Evolutionary conservation across 2,888 invertebrate species (phyloP).

Genomic region (Parochlus steinenii): DNA sequence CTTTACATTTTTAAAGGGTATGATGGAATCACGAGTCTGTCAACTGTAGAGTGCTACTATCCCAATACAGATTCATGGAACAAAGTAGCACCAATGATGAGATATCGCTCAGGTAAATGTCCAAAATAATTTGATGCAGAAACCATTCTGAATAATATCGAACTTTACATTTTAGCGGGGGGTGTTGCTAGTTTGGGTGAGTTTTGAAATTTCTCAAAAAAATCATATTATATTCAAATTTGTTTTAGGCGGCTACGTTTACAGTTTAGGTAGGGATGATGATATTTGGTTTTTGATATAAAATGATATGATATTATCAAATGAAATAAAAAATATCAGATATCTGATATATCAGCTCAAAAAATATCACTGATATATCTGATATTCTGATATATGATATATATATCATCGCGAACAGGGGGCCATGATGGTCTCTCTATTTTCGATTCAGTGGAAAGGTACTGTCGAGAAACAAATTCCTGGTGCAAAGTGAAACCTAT

Average conservation of each 20-base stretch:
- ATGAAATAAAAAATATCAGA: too few relatives aligned
- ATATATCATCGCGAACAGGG: too few relatives aligned
- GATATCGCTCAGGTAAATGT: too few relatives aligned
- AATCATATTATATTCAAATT: neutral
- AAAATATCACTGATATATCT: too few relatives aligned
- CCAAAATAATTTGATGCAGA: too few relatives aligned
- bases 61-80: slow-evolving; percentile 58
- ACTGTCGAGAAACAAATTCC: slow-evolving; percentile 51
- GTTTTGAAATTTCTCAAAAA: neutral
- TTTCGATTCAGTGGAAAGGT: slow-evolving; percentile 72
- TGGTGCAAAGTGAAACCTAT: slow-evolving; percentile 65
- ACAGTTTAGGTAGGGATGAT: too few relatives aligned
- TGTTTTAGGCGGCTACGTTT: slow-evolving; percentile 35
- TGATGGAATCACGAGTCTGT: slow-evolving; percentile 67
- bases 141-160: too few relatives aligned
- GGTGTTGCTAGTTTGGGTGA: slow-evolving; percentile 58
- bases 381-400: too few relatives aligned
- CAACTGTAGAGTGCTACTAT: slow-evolving; percentile 64
- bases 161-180: too few relatives aligned
- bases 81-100: slow-evolving; percentile 33
- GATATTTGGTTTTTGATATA: too few relatives aligned
- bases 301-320: too few relatives aligned
- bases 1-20: slow-evolving; percentile 75
- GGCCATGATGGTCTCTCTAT: slow-evolving; percentile 80
- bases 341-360: too few relatives aligned